Evolutionary conservation across 2,888 invertebrate species (phyloP), one percentile per base, ranked within the genome.

Genomic region (Tetheella fluctuosa): DNA sequence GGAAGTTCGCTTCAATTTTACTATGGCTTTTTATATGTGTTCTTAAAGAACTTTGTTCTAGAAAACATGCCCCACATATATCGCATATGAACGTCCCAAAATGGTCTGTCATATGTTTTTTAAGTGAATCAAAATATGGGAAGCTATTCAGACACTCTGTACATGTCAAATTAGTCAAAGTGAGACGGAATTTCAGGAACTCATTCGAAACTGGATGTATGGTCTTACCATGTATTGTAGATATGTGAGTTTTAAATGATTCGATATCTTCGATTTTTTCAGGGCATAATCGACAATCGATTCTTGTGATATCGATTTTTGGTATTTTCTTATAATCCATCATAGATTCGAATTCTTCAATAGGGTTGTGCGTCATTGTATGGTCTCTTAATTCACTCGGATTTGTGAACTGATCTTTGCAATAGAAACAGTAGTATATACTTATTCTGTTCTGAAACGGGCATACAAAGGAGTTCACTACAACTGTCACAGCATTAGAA

Each of bases 381-480:
- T 92, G 92, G 1, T 86, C 86, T 10, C 91, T 67, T 0, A 93
- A 60, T 60, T 92, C 91, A 0, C 67, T 78, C 0, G 92, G 90
- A 42, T 90, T 88, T 0, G 88, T 89, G 70, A 90, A 92, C 15
- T 91, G 90, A 15, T 90, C 90, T 20, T 85, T 78, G 63, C 92
- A 93, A 42, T 92, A 93, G 23, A 83, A 89, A 57, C 92, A 93
- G 42, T 91, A 92, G 60, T 91, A 91, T 57, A 88, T 89, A 59
- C 89, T 90, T 28, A 90, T 88, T 25, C 89, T 68, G 39, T 88
- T 90, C 25, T 81, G 81, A 63, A 91, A 91, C 0, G 92, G 92
- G 52, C 89, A 90, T 7, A 90, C 87, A 23, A 80, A 93, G 0
- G 91, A 91, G 53, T 86, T 80, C 34, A 86, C 79, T 0, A 89